These are phyloP conservation scores for Delphinus delphis DNA, from an alignment of 2,113 vertebrate species.

Conservation along the genomic window DNA sequence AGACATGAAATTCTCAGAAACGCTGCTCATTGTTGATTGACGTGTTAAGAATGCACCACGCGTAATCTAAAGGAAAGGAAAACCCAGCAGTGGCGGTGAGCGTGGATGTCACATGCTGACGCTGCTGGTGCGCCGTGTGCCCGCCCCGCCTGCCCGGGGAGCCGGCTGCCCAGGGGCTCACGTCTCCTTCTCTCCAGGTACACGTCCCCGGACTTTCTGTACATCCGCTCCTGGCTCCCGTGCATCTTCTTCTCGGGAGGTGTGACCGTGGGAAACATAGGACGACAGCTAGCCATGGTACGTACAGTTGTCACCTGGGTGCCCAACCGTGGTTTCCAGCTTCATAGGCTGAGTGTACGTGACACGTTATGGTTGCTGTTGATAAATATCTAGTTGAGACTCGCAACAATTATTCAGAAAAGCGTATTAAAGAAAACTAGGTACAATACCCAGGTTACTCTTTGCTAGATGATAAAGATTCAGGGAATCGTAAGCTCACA, in stretches of 20 bases:
- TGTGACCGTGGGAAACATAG: conserved; percentile 98
- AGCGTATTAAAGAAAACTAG: neutral
- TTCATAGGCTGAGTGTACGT: fast-evolving
- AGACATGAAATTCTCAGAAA: neutral
- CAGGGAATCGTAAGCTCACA: fast-evolving
- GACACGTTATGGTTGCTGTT: fast-evolving
- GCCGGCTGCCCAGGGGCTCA: neutral
- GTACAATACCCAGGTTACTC: neutral
- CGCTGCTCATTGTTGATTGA: fast-evolving
- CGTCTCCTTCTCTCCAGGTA: conserved; percentile 85
- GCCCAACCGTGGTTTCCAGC: fast-evolving
- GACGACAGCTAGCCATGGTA: conserved; percentile 96
- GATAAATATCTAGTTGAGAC: fast-evolving
- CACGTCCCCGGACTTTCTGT: conserved; percentile 96
- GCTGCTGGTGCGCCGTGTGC: neutral
- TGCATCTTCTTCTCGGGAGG: conserved; percentile 99
- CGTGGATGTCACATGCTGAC: fast-evolving
- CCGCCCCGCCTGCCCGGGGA: neutral
- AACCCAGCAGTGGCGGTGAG: neutral
- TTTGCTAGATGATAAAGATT: neutral
- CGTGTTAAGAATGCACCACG: fast-evolving
- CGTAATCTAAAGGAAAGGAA: fast-evolving
- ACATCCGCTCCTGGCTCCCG: conserved; percentile 98
- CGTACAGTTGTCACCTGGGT: neutral
- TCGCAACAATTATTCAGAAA: neutral